phyloP scores from a whole-genome alignment of 2,888 invertebrate species.

The Octodonta nipae region DNA sequence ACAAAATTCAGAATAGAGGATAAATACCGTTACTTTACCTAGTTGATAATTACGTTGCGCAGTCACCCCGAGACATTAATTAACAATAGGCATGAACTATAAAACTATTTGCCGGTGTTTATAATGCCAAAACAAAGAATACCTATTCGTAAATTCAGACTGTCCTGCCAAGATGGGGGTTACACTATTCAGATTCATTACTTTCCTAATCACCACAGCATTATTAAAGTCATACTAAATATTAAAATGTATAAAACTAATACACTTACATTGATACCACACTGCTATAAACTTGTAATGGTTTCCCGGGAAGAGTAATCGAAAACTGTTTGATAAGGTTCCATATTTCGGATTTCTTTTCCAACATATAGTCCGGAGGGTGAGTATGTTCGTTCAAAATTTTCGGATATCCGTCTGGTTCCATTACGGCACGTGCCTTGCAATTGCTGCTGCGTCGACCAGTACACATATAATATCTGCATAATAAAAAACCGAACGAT shows the following conservation, averaged over 20 bases:
- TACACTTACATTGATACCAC: conserved; percentile 18
- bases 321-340: conserved; percentile 17
- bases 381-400: conserved; percentile 23
- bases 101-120: too few relatives aligned
- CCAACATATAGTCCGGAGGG: conserved; percentile 19
- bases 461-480: too few relatives aligned
- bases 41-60: too few relatives aligned
- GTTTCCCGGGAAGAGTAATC: conserved; percentile 16
- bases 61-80: too few relatives aligned
- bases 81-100: too few relatives aligned
- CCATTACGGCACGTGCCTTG: conserved; percentile 21
- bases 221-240: background rate
- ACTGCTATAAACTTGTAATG: conserved; percentile 17
- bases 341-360: conserved; percentile 17
- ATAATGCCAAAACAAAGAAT: too few relatives aligned
- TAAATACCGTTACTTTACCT: too few relatives aligned
- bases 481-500: conserved; percentile 3
- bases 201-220: too few relatives aligned
- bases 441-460: conserved; percentile 18
- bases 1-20: too few relatives aligned
- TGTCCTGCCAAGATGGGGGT: too few relatives aligned
- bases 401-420: conserved; percentile 14
- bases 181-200: too few relatives aligned
- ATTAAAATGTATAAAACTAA: background rate
- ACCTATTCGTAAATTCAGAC: too few relatives aligned